Conservation (phyloP, 2,113 vertebrate genomes). For the Bucco capensis region DNA sequence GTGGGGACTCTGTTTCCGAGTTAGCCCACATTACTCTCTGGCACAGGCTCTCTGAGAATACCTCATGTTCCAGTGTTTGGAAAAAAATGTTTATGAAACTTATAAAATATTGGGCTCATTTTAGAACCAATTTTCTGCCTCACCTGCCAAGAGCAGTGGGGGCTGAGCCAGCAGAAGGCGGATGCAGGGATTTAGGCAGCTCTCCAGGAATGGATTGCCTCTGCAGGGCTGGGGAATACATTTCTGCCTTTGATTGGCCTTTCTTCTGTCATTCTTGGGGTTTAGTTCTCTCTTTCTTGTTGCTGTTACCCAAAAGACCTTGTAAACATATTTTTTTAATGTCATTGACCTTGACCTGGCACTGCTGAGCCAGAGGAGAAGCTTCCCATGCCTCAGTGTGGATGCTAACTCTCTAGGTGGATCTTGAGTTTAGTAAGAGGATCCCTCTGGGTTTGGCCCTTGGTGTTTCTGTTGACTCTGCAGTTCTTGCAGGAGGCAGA, state of each 20-base stretch:
- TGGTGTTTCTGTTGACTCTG: conserved; percentile 37
- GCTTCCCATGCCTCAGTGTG: background rate
- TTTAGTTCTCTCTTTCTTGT: background rate
- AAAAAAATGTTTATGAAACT: conserved; percentile 62
- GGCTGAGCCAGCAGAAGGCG: conserved; percentile 56
- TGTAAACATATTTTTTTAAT: background rate
- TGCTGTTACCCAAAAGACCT: background rate
- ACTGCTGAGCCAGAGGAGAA: background rate
- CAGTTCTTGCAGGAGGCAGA: conserved; percentile 19
- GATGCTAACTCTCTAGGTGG: background rate
- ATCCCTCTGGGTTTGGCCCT: background rate
- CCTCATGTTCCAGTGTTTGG: conserved; percentile 29
- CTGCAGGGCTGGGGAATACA: background rate
- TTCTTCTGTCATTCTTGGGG: background rate
- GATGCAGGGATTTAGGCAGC: conserved; percentile 42
- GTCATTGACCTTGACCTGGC: background rate
- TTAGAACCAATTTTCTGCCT: conserved; percentile 48
- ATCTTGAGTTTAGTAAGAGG: background rate
- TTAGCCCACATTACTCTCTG: conserved; percentile 56
- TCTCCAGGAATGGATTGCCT: conserved; percentile 56
- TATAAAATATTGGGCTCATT: conserved; percentile 61
- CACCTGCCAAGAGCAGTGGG: conserved; percentile 54
- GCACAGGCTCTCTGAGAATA: conserved; percentile 17
- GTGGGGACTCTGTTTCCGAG: conserved; percentile 57
- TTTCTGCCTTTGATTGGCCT: conserved; percentile 7